These are phyloP conservation scores for Diglossa brunneiventris DNA, from an alignment of 2,113 vertebrate species.

Conservation along the genomic window DNA sequence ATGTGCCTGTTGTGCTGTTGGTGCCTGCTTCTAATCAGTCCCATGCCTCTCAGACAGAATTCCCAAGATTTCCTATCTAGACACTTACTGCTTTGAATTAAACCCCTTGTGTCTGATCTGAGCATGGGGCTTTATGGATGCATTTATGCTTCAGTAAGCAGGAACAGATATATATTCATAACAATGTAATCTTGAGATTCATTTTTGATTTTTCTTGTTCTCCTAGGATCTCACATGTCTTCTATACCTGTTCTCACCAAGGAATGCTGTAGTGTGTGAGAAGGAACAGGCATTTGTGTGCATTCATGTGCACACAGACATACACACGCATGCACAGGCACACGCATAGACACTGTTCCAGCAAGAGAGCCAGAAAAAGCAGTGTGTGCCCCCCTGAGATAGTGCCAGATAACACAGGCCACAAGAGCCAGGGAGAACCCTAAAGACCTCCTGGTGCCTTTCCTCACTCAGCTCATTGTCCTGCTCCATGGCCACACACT, in stretches of 20 bases:
- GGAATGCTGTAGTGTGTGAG: not conserved
- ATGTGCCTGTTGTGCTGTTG: not conserved
- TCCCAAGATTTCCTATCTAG: not conserved
- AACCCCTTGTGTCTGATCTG: not conserved
- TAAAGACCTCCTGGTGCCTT: not conserved
- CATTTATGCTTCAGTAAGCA: not conserved
- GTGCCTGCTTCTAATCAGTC: not conserved
- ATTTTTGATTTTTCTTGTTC: not conserved
- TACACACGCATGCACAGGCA: fast-evolving
- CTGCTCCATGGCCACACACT: fast-evolving
- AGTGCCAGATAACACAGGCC: not conserved
- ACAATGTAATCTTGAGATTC: not conserved
- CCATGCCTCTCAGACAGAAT: not conserved
- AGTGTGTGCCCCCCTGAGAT: not conserved
- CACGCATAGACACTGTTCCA: not conserved
- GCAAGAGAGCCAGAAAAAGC: not conserved
- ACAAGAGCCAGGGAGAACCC: not conserved
- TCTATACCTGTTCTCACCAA: not conserved
- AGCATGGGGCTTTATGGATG: not conserved
- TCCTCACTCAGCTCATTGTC: not conserved
- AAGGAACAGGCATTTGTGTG: not conserved
- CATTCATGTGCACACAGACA: not conserved
- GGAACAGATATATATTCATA: not conserved
- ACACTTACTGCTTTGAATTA: not conserved
- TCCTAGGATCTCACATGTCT: not conserved